A percentile compares a stretch with the other conserved stretches of the same genome.
These are phyloP conservation scores for Halictus ligatus DNA, from an alignment of 2,888 invertebrate species.

Conservation along the genomic window DNA sequence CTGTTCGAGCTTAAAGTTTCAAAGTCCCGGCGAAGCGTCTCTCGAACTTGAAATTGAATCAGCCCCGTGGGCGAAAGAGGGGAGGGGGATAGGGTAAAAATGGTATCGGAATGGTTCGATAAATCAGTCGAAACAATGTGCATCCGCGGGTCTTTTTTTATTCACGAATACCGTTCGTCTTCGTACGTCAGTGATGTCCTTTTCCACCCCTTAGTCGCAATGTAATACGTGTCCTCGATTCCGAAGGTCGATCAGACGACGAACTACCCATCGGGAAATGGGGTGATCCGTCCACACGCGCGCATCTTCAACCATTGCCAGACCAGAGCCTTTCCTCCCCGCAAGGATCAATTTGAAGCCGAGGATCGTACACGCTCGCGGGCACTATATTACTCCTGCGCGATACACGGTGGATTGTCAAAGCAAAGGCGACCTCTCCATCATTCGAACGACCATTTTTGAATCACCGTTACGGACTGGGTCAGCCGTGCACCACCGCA, in stretches of 20 bases:
- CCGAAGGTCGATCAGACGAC: constrained; percentile 69
- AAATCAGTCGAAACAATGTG: constrained; percentile 7
- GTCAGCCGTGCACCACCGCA: neutral
- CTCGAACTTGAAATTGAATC: neutral
- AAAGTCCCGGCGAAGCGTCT: neutral
- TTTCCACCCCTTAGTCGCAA: constrained; percentile 64
- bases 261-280: constrained; percentile 62
- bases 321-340: constrained; percentile 7
- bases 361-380: constrained; percentile 28
- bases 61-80: neutral
- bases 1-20: neutral
- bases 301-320: constrained; percentile 51
- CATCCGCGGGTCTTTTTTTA: constrained; percentile 24
- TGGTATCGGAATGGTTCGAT: neutral
- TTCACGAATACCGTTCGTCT: constrained; percentile 46
- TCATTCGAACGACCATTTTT: neutral
- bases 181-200: constrained; percentile 63
- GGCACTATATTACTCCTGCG: constrained; percentile 31
- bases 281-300: constrained; percentile 57
- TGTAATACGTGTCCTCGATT: constrained; percentile 70
- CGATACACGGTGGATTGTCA: constrained; percentile 19
- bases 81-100: neutral
- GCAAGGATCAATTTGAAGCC: constrained; percentile 37
- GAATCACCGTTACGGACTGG: neutral
- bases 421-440: constrained; percentile 23